Evolutionary conservation across 2,797 vertebrate species (phyloP).

Genomic region (Mormyrops attenuatus): DNA sequence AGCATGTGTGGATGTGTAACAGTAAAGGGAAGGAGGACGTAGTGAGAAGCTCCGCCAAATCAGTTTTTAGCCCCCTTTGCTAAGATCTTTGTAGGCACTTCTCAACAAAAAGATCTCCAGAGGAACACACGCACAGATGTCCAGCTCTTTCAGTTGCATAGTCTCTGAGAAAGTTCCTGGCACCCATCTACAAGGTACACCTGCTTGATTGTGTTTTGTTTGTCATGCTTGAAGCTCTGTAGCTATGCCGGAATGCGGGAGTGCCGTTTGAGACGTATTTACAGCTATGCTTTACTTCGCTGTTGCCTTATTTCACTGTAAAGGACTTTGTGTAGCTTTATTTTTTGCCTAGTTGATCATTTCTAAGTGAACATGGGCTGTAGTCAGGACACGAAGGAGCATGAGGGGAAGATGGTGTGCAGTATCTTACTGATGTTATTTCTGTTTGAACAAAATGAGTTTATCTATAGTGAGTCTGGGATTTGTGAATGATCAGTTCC

Average conservation of each 20-base stretch:
- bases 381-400: neutral
- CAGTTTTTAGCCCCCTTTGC: neutral
- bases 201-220: neutral
- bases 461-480: neutral
- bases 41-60: neutral
- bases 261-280: neutral
- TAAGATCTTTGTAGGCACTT: neutral
- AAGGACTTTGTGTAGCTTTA: neutral
- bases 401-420: neutral
- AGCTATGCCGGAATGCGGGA: neutral
- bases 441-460: neutral
- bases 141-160: neutral
- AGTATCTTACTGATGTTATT: neutral
- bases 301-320: neutral
- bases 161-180: neutral
- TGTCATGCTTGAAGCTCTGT: neutral
- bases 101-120: neutral
- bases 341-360: neutral
- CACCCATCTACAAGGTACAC: neutral
- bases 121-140: neutral
- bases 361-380: neutral
- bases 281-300: neutral
- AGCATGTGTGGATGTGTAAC: conserved; percentile 10
- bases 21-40: neutral
- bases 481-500: neutral